These are phyloP conservation scores for Schizaphis graminum DNA, from an alignment of 2,888 invertebrate genomes.

Conservation along the genomic window DNA sequence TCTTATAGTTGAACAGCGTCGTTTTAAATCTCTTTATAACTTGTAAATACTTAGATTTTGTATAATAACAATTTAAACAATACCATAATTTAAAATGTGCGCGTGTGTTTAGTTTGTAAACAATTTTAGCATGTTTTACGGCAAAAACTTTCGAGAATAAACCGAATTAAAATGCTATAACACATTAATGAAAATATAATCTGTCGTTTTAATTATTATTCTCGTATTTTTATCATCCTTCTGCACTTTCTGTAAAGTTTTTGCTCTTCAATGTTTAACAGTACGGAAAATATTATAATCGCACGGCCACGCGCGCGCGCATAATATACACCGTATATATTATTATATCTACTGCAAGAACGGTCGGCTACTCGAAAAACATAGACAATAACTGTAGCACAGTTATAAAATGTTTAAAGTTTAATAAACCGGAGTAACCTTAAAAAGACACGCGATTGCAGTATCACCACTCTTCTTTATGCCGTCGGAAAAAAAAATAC, in stretches of 20 bases:
- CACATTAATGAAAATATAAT: neutral
- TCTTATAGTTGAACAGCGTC: neutral
- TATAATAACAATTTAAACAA: neutral
- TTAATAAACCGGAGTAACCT: conserved; percentile 33
- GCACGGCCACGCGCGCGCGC: too few relatives aligned
- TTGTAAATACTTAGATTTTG: neutral
- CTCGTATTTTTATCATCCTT: conserved; percentile 9
- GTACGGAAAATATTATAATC: conserved; percentile 16
- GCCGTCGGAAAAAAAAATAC: neutral
- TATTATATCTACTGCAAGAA: neutral
- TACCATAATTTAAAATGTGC: neutral
- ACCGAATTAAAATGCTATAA: neutral
- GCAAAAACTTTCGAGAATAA: neutral
- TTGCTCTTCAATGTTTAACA: conserved; percentile 19
- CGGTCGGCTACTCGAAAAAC: neutral
- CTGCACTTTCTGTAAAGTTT: neutral
- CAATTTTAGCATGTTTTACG: neutral
- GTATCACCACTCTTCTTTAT: neutral
- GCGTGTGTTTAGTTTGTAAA: neutral
- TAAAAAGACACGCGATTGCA: neutral
- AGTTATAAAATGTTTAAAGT: conserved; percentile 5
- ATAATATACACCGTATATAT: neutral
- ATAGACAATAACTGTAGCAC: neutral
- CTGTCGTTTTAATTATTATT: neutral
- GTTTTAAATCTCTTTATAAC: neutral